Base-by-base conservation (phyloP, 2,797 vertebrate genomes). In the Champsocephalus esox region DNA sequence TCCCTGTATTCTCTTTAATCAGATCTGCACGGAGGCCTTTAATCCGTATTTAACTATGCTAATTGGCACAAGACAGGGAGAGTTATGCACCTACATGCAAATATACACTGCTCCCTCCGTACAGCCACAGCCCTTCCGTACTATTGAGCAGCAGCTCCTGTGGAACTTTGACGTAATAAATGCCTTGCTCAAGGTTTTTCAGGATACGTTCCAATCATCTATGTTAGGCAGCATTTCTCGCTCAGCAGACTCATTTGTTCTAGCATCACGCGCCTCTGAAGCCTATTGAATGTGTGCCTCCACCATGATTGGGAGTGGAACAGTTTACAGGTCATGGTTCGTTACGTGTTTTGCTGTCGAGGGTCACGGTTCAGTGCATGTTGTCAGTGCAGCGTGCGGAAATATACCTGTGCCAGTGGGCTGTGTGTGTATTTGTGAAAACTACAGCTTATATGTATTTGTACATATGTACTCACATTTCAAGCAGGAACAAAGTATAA, bases 321-420 rank as follows among this genome's bases (percentile, higher is more conserved):
- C 74, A 44, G 44, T 84, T 83, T 79, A 80, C 78, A 83, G 70
- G 78, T 55, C 67, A 55, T 41, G 84, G 67, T 75, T 79, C 54
- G 69, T 90, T 79, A 73, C 34, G 28, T 69, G 9, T 62, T 61
- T 70, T 49, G 51, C 49, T 58, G 77, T 65, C 51, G 46, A 61
- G 41, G 72, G 80, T 83, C 80, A 84, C 19, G 44, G 73, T 48
- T 85, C 77, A 52, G 52, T 61, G 81, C 64, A 10, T 19, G 60
- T 45, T 64, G 41, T 49, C 19, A 50, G 32, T 66, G 38, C 54
- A 60, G 54, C n/a, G 3, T 19, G 21, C 41, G 63, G 55, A 59
- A 67, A 50, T 28, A 32, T 1, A 41, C 54, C 57, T 62, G 41
- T 8, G 0, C 17, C 51, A 38, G 32, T 60, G 48, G 44, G 34